A percentile compares a stretch with the other conserved stretches of the same genome.
Conservation (phyloP, 2,797 vertebrate species). For the Phoebastria nigripes region DNA sequence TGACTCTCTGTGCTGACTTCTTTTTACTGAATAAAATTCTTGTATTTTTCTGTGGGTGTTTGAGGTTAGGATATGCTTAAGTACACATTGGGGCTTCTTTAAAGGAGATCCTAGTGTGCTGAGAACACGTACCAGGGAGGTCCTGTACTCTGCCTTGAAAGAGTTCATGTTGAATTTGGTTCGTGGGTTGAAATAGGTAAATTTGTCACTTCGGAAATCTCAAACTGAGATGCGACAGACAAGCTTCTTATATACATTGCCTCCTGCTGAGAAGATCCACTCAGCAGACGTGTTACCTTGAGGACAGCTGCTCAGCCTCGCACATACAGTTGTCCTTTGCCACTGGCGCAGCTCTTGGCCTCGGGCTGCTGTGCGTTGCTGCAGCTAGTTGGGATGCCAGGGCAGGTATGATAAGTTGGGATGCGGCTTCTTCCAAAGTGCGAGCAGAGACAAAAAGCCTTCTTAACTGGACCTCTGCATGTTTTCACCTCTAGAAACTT, state of each 20-base stretch:
- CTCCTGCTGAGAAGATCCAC: neutral
- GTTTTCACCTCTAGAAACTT: neutral
- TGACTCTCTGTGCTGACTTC: neutral
- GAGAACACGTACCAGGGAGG: neutral
- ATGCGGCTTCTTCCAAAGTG: neutral
- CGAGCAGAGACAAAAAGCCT: neutral
- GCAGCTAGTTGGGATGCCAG: neutral
- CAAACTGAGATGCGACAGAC: fast-evolving
- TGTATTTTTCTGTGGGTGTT: neutral
- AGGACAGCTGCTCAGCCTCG: neutral
- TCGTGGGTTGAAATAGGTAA: neutral
- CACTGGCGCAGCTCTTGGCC: neutral
- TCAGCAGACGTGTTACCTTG: fast-evolving
- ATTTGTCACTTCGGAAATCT: neutral
- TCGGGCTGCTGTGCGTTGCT: neutral
- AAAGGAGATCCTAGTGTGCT: neutral
- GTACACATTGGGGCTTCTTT: neutral
- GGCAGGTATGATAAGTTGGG: neutral
- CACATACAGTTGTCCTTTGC: fast-evolving
- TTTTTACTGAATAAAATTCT: conserved; percentile 26
- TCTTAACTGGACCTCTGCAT: neutral
- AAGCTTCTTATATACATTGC: fast-evolving
- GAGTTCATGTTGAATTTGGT: neutral
- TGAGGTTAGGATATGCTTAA: neutral
- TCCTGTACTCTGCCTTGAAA: neutral